A percentile compares a stretch with the other conserved stretches of the same genome.
These are phyloP conservation scores for Anoncus sp. DNA, from an alignment of 2,888 invertebrate species.

Conservation along the genomic window DNA sequence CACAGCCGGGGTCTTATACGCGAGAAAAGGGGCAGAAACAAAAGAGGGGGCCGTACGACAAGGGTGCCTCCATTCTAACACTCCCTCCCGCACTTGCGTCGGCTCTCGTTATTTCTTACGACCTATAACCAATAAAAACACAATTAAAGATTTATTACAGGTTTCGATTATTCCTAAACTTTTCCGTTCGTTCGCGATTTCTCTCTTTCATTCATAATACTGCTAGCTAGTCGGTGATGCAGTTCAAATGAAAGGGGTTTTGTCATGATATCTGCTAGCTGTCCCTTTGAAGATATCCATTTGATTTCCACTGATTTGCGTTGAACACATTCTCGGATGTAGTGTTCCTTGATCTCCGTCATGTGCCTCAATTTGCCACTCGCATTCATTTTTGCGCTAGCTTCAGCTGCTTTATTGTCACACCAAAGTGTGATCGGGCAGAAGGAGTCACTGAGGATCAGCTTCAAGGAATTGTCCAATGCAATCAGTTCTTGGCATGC, in stretches of 20 bases:
- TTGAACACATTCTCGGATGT: conserved; percentile 58
- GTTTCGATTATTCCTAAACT: no score
- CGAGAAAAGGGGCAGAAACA: no score
- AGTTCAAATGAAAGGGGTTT: conserved; percentile 11
- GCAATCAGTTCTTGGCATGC: conserved; percentile 55
- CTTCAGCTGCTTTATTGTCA: conserved; percentile 65
- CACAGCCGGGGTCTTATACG: no score
- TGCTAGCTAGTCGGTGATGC: no score
- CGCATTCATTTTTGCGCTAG: conserved; percentile 40
- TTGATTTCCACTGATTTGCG: conserved; percentile 46
- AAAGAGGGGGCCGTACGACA: no score
- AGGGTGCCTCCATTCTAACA: no score
- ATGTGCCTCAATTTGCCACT: conserved; percentile 55
- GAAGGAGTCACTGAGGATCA: conserved; percentile 35
- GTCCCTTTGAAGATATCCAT: conserved; percentile 60
- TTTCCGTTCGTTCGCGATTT: no score
- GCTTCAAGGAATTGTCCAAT: conserved; percentile 61
- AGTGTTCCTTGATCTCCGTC: conserved; percentile 50
- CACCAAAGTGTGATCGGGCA: conserved; percentile 60
- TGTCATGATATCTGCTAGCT: conserved; percentile 16
- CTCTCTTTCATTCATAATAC: no score
- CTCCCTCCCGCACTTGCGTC: no score
- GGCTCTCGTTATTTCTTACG: no score
- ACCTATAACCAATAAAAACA: no score
- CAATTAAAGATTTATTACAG: no score